Conservation (phyloP, 2,797 vertebrate species). For the Cirrhinus molitorella region DNA sequence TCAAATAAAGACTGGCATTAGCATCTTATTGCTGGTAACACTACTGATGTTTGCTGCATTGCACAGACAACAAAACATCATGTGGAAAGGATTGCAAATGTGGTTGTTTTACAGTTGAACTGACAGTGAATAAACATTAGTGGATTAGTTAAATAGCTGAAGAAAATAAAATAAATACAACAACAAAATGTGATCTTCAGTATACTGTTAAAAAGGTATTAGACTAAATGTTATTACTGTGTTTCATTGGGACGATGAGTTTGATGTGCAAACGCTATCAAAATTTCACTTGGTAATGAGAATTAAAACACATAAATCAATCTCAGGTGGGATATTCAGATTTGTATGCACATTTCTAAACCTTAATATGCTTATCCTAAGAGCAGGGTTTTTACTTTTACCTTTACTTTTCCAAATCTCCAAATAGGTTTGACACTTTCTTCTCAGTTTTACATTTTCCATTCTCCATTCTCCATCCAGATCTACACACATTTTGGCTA, state of each 20-base stretch:
- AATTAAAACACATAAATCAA: conserved; percentile 51
- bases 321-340: conserved; percentile 46
- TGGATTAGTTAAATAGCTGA: not conserved
- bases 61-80: not conserved
- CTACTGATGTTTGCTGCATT: not conserved
- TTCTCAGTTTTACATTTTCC: too few species aligned
- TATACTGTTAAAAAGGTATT: not conserved
- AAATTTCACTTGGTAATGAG: conserved; percentile 58
- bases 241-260: conserved; percentile 54
- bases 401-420: not conserved
- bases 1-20: conserved; percentile 29
- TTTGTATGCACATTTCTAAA: conserved; percentile 45
- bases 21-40: conserved; percentile 13
- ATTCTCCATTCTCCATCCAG: not conserved
- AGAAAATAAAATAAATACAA: not conserved
- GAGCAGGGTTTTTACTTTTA: not conserved
- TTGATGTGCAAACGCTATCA: conserved; percentile 28
- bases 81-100: not conserved
- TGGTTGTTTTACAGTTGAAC: not conserved
- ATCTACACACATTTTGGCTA: not conserved
- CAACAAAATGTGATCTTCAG: not conserved
- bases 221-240: conserved; percentile 25
- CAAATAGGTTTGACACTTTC: not conserved
- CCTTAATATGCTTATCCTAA: conserved; percentile 40
- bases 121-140: not conserved